phyloP scores from a whole-genome alignment of 2,797 vertebrate species.

The Rhinatrema bivittatum region DNA sequence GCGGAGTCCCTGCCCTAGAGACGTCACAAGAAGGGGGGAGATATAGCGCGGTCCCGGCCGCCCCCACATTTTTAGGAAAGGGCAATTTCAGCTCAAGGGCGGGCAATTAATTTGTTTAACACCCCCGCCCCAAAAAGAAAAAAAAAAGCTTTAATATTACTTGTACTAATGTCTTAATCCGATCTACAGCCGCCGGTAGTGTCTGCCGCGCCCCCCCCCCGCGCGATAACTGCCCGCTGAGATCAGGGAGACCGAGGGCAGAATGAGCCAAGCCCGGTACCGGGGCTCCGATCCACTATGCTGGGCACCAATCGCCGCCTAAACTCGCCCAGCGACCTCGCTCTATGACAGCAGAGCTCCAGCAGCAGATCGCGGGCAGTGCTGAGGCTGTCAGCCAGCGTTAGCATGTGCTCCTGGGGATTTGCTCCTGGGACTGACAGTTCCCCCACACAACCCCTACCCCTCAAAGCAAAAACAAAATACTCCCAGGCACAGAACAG shows the following conservation, averaged over 20 bases:
- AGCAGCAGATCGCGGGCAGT: no score
- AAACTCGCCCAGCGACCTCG: neutral
- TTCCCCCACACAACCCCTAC: no score
- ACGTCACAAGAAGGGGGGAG: neutral
- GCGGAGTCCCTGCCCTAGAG: neutral
- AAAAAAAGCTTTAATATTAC: no score
- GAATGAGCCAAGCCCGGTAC: neutral
- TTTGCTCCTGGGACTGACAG: no score
- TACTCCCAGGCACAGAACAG: no score
- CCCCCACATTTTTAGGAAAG: no score
- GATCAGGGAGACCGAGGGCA: neutral
- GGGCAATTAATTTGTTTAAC: no score
- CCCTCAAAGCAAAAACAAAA: neutral
- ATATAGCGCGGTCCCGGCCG: slow-evolving; percentile 5
- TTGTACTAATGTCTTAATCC: slow-evolving; percentile 8
- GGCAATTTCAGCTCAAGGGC: no score
- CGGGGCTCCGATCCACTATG: slow-evolving; percentile 18
- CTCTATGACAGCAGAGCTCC: neutral
- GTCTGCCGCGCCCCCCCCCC: neutral
- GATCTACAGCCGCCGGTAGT: slow-evolving; percentile 17
- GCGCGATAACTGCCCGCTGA: neutral
- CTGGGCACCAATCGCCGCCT: slow-evolving; percentile 1
- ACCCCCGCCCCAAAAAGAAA: no score
- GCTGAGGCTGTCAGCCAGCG: no score
- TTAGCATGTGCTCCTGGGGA: no score